A percentile compares a stretch with the other conserved stretches of the same genome.
Evolutionary conservation across 2,797 vertebrate genomes (phyloP).

Genomic region (Petrocephalus schoutedeni): DNA sequence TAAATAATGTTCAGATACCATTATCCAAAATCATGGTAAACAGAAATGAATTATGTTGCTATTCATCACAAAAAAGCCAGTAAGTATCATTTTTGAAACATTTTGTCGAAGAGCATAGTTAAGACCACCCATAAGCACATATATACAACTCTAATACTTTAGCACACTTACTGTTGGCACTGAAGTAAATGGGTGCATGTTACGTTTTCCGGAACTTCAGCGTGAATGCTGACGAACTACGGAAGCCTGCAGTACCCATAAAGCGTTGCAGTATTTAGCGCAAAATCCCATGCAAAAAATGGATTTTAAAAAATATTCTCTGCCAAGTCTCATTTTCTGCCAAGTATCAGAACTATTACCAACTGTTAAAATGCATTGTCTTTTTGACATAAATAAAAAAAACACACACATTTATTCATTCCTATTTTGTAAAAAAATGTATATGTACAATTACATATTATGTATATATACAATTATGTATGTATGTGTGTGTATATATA

Average conservation of each 20-base stretch:
- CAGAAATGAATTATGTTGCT: background rate
- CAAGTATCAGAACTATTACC: background rate
- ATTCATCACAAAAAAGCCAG: background rate
- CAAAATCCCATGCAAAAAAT: background rate
- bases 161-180: background rate
- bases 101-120: background rate
- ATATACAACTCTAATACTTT: background rate
- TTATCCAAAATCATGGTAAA: background rate
- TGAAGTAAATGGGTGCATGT: background rate
- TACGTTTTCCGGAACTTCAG: background rate
- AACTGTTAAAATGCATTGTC: background rate
- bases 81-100: background rate
- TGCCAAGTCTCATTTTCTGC: background rate
- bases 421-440: background rate
- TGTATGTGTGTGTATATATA: no score
- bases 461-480: background rate
- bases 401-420: background rate
- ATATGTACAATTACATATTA: background rate
- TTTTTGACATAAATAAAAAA: background rate
- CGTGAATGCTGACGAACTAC: background rate
- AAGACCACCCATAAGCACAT: background rate
- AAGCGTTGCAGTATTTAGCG: background rate
- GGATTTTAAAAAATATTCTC: background rate
- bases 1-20: background rate
- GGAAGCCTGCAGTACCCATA: background rate